Conservation (phyloP, 2,797 vertebrate genomes). For the Huso huso region DNA sequence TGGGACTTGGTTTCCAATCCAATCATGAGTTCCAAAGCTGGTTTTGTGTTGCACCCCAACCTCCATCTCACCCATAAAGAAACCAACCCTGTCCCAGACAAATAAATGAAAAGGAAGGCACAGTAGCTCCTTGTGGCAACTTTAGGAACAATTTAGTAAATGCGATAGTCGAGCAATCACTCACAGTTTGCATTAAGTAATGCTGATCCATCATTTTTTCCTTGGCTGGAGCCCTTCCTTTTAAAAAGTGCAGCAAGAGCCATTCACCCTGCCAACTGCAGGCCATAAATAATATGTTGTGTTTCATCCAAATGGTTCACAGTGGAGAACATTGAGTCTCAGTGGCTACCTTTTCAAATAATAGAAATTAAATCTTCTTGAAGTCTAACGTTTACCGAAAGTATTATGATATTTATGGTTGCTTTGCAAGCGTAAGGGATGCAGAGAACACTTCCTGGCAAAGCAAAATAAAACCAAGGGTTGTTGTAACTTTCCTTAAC, state of each 20-base stretch:
- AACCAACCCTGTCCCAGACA: neutral
- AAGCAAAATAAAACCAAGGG: constrained; percentile 35
- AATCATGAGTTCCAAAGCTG: too few species aligned
- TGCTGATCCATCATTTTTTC: constrained; percentile 47
- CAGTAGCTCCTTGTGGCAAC: neutral
- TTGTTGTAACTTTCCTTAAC: constrained; percentile 29
- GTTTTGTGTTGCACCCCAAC: neutral
- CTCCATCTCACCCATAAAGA: neutral
- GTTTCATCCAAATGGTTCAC: constrained; percentile 43
- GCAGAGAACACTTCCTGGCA: constrained; percentile 38
- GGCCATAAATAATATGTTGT: constrained; percentile 56
- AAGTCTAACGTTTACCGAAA: constrained; percentile 39
- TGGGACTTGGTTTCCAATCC: too few species aligned
- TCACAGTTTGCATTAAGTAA: constrained; percentile 15
- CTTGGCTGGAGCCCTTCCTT: constrained; percentile 53
- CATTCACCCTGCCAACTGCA: constrained; percentile 52
- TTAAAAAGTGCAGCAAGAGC: constrained; percentile 54
- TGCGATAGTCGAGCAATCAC: neutral
- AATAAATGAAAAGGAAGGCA: neutral
- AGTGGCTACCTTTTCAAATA: constrained; percentile 33
- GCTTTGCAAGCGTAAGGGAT: neutral
- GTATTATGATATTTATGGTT: constrained; percentile 51
- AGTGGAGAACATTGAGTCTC: constrained; percentile 11
- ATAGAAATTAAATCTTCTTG: constrained; percentile 40
- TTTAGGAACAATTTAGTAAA: too few species aligned